phyloP scores from a whole-genome alignment of 2,888 invertebrate species.

The Metopia argyrocephala region DNA sequence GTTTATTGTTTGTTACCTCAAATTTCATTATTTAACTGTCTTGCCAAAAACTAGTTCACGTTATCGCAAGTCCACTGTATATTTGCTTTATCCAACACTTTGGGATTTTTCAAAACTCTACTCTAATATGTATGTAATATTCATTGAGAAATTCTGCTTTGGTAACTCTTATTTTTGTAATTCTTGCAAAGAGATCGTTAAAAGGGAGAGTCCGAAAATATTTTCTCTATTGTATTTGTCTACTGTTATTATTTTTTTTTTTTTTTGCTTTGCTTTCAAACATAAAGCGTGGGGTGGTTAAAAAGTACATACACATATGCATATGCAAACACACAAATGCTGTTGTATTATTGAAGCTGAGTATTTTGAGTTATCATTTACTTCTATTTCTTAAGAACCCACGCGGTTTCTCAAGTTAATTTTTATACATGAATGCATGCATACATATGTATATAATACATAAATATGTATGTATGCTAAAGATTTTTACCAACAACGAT shows the following conservation, averaged over 20 bases:
- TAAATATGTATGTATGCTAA: background rate
- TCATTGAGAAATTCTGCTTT: background rate
- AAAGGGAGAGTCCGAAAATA: background rate
- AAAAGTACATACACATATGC: background rate
- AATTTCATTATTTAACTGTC: too few relatives aligned
- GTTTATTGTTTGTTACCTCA: too few relatives aligned
- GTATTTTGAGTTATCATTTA: slow-evolving; percentile 13
- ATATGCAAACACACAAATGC: background rate
- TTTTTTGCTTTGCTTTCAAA: slow-evolving; percentile 19
- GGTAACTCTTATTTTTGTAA: background rate
- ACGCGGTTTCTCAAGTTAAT: slow-evolving; percentile 49
- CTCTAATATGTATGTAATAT: too few relatives aligned
- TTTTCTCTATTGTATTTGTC: too few relatives aligned
- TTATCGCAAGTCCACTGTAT: too few relatives aligned
- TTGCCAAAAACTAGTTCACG: too few relatives aligned
- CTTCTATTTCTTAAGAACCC: slow-evolving; percentile 47
- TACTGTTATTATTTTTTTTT: background rate
- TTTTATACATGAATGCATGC: background rate
- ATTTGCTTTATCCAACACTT: too few relatives aligned
- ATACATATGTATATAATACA: background rate
- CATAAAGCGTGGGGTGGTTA: slow-evolving; percentile 57
- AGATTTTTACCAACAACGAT: background rate
- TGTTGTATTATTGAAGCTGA: slow-evolving; percentile 5
- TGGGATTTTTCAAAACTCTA: too few relatives aligned
- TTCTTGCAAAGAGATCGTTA: slow-evolving; percentile 11